Base-by-base conservation (phyloP, 2,888 invertebrate species). In the Mesochorus sp. region DNA sequence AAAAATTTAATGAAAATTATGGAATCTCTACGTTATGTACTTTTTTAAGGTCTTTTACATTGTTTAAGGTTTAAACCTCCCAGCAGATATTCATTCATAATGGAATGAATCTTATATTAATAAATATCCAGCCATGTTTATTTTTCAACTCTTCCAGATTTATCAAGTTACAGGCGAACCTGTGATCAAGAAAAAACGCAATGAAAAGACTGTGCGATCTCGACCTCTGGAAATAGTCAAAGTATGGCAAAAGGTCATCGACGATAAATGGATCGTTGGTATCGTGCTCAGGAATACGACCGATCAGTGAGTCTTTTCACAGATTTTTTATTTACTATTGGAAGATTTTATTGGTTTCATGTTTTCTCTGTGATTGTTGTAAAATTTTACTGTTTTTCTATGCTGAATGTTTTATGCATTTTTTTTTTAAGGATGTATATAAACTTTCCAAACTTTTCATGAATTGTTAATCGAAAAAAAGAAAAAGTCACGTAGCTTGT, bases 191-290 rank as follows among this genome's bases (percentile, higher is more conserved):
- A 83, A 80, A 34, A 78, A 37, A 76, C 78, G 34, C 80, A 66
- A 24, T 44, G 67, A 2, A 64, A 21, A 26, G 24, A 26, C 3
- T 2, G 10, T 4, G 12, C 14, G n/a, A 12, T 12, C 21, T 0
- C 49, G 44, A n/a, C 80, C 80, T 3, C 66, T 91, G 31, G 34
- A 76, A 6, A 44, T 88, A 3, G 67, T 68, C 10, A 59, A 82
- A 24, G 74, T 79, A 1, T 91, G 91, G 91, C 90, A 91, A 42
- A 82, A 85, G n/a, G 66, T 91, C 8, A 67, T 88, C 12, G 86
- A 86, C 59, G 85, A 88, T 34, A 89, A 91, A 62, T 91, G 91
- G 91, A 80, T 91, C 28, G 83, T 91, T 31, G 91, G 91, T 59
- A 79, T 89, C 21, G 74, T 83, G 21, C 24, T 91, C 4, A 66